Evolutionary conservation across 2,888 invertebrate genomes (phyloP).

Genomic region (Drosophila prolongata): DNA sequence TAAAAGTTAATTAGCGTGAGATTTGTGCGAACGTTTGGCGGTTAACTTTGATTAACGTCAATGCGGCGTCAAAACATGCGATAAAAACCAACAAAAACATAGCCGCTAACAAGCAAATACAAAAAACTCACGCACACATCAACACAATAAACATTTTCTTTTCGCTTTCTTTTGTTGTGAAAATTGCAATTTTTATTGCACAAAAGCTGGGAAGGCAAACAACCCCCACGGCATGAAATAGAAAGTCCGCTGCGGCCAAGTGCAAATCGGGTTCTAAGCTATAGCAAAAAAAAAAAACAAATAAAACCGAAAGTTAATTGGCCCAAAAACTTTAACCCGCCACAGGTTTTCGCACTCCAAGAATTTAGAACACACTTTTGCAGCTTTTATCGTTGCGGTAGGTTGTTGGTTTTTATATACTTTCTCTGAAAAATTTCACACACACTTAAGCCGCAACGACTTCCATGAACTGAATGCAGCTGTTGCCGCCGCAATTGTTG

Average conservation of each 20-base stretch:
- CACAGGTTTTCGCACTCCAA: slow-evolving; percentile 44
- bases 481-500: slow-evolving; percentile 32
- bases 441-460: slow-evolving; percentile 47
- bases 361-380: slow-evolving; percentile 68
- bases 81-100: slow-evolving; percentile 24
- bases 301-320: slow-evolving; percentile 66
- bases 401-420: slow-evolving; percentile 51
- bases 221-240: slow-evolving; percentile 68
- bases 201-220: slow-evolving; percentile 32
- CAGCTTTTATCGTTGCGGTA: slow-evolving; percentile 29
- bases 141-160: slow-evolving; percentile 41
- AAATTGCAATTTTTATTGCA: slow-evolving; percentile 75
- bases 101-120: slow-evolving; percentile 25
- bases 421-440: slow-evolving; percentile 73
- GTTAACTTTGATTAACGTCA: slow-evolving; percentile 63
- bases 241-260: slow-evolving; percentile 51
- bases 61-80: slow-evolving; percentile 48
- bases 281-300: slow-evolving; percentile 3
- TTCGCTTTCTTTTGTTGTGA: slow-evolving; percentile 72
- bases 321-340: slow-evolving; percentile 38
- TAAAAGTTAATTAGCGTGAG: slow-evolving; percentile 70
- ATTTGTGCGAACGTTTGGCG: slow-evolving; percentile 58
- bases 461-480: slow-evolving; percentile 26
- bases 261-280: slow-evolving; percentile 38
- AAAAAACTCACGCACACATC: slow-evolving; percentile 20